phyloP scores from a whole-genome alignment of 2,113 vertebrate species.

The Propithecus coquereli region DNA sequence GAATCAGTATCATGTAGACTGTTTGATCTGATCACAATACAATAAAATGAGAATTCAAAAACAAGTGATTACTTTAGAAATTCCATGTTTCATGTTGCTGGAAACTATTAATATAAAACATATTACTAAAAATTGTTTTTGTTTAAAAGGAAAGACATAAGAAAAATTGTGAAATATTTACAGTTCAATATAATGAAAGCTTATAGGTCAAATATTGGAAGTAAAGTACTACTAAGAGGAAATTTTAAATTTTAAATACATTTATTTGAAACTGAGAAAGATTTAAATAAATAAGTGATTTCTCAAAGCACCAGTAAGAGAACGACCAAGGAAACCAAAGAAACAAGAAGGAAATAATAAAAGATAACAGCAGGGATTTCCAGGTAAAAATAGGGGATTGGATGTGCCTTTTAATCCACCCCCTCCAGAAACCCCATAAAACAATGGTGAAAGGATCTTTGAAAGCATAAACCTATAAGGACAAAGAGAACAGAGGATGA shows the following conservation, averaged over 20 bases:
- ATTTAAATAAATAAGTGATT: conserved; percentile 21
- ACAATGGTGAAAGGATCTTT: not conserved
- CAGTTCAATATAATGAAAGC: not conserved
- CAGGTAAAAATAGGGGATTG: not conserved
- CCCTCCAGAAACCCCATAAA: conserved; percentile 9
- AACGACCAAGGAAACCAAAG: not conserved
- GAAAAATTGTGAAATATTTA: not conserved
- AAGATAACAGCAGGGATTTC: conserved; percentile 30
- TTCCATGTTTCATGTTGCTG: not conserved
- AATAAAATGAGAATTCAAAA: not conserved
- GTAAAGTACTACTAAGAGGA: not conserved
- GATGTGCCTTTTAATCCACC: conserved; percentile 20
- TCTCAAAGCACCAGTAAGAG: conserved; percentile 16
- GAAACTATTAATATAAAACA: not conserved
- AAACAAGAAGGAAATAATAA: conserved; percentile 54
- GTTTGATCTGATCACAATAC: not conserved
- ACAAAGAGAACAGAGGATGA: not conserved
- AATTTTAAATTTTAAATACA: not conserved
- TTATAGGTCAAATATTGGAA: not conserved
- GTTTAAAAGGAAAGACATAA: not conserved
- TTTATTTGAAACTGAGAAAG: conserved; percentile 10
- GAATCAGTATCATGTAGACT: not conserved
- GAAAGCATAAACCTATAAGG: not conserved
- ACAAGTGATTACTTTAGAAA: not conserved
- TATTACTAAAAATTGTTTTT: not conserved